Evolutionary conservation across 2,888 invertebrate genomes (phyloP), one percentile per base, ranked within the genome.

Genomic region (Drosophila algonquin): DNA sequence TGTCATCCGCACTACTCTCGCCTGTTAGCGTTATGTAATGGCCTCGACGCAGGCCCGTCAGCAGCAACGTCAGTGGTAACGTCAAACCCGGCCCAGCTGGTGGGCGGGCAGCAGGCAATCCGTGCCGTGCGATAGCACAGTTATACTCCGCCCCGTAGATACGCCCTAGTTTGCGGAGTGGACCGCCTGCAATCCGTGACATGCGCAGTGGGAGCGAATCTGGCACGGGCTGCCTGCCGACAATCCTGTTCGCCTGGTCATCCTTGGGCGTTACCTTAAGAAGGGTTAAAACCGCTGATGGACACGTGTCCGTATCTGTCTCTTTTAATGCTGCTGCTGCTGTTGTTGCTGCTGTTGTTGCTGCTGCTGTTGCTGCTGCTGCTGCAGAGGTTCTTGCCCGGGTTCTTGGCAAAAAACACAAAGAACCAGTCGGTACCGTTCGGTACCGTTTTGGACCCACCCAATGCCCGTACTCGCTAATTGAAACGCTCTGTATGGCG

Each of bases 231-330:
- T 40, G 35, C 56, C 35, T 40, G 50, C 67, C 58, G n/a, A 7
- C 4, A 3, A 0, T 81, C 46, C 89, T 92, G 91, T 59, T 81
- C 73, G 86, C 92, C 91, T 92, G 83, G 79, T 91, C 73, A 73
- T 89, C 91, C 91, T 92, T 92, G 92, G 92, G 92, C 92, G 92
- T 92, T 92, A 92, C 92, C 92, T 92, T 92, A 91, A 92, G 92
- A 92, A 92, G 92, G 92, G 92, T 92, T 92, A 92, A 91, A 40
- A 90, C 83, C 83, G 81, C 81, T 91, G 91, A 92, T 91, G 90
- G 92, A 92, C 91, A 91, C 90, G 91, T 92, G 92, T 91, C 91
- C 90, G 91, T 92, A 91, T 91, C 91, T 80, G 70, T 81, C 73
- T 55, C 64, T 89, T 83, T 71, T 50, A 83, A 87, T 69, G 76